phyloP scores from a whole-genome alignment of 1,140 invertebrate genomes.

The Cheumatopsyche charites region DNA sequence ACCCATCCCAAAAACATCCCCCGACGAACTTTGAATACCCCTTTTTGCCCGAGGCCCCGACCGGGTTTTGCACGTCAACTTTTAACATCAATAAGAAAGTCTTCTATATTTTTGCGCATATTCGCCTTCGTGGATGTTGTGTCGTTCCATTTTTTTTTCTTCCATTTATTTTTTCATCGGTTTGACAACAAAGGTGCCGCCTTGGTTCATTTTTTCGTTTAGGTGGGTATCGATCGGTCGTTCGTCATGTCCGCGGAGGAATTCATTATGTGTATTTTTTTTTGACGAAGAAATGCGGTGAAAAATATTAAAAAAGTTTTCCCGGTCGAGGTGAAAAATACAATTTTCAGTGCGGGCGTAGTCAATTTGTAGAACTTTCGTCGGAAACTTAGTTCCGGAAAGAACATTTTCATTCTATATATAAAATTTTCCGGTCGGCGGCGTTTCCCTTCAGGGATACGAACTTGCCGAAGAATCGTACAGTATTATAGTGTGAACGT shows the following conservation, averaged over 20 bases:
- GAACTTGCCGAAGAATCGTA: no score
- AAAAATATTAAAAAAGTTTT: slow-evolving; percentile 25
- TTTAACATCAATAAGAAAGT: slow-evolving; percentile 23
- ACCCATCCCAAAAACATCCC: neutral
- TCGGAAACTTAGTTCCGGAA: slow-evolving; percentile 2
- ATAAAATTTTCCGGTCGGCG: slow-evolving; percentile 12
- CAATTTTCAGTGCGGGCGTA: slow-evolving; percentile 26
- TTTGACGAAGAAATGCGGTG: slow-evolving; percentile 13
- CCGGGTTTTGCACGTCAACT: slow-evolving; percentile 17
- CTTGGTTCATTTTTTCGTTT: no score
- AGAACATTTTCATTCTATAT: slow-evolving; percentile 6
- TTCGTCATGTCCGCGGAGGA: neutral
- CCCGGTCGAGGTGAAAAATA: slow-evolving; percentile 20
- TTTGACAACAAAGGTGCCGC: no score
- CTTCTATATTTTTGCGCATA: slow-evolving; percentile 2
- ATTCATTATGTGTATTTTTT: slow-evolving; percentile 11
- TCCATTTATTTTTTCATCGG: no score
- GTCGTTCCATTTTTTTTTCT: neutral
- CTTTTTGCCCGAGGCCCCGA: neutral
- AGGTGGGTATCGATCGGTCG: neutral
- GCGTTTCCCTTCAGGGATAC: neutral
- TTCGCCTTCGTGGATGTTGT: neutral
- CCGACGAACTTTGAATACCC: slow-evolving; percentile 26
- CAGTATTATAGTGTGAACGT: no score
- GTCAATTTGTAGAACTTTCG: slow-evolving; percentile 24